Percentiles rank a stretch among this genome's conserved stretches.
These are phyloP conservation scores for Ophioderma brevispina DNA, from an alignment of 35 echinoderm and acorn worm genomes.

Conservation along the genomic window DNA sequence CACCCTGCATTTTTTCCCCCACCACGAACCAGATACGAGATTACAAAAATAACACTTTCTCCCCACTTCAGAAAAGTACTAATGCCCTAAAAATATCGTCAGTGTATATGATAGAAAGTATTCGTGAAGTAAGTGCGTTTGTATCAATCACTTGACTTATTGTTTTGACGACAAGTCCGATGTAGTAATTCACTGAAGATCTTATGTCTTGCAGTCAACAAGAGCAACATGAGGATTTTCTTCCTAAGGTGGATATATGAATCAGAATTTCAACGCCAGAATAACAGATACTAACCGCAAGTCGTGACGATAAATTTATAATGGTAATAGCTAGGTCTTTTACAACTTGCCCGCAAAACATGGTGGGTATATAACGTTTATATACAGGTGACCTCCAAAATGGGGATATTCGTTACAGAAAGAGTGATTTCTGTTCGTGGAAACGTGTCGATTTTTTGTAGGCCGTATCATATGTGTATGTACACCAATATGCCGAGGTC, in stretches of 20 bases:
- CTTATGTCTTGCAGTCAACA: too few relatives aligned
- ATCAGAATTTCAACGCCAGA: too few relatives aligned
- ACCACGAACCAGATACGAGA: too few relatives aligned
- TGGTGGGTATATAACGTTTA: neutral
- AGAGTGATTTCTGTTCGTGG: neutral
- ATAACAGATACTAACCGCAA: neutral
- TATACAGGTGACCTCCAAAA: neutral
- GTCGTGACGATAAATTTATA: neutral
- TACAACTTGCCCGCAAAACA: neutral
- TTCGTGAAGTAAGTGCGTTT: too few relatives aligned
- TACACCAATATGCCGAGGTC: neutral
- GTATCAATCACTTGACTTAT: too few relatives aligned
- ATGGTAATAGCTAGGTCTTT: neutral
- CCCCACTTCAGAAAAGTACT: neutral
- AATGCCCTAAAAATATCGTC: too few relatives aligned
- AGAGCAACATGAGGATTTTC: too few relatives aligned
- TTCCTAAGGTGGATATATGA: too few relatives aligned
- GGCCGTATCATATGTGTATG: neutral
- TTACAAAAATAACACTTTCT: neutral
- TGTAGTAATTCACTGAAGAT: too few relatives aligned
- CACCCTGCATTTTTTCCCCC: conserved; percentile 65
- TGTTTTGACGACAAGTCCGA: too few relatives aligned
- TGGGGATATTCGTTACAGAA: neutral
- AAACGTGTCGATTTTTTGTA: neutral
- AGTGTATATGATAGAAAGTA: too few relatives aligned